phyloP scores from a whole-genome alignment of 2,797 vertebrate species.

The Rhynchotus rufescens region DNA sequence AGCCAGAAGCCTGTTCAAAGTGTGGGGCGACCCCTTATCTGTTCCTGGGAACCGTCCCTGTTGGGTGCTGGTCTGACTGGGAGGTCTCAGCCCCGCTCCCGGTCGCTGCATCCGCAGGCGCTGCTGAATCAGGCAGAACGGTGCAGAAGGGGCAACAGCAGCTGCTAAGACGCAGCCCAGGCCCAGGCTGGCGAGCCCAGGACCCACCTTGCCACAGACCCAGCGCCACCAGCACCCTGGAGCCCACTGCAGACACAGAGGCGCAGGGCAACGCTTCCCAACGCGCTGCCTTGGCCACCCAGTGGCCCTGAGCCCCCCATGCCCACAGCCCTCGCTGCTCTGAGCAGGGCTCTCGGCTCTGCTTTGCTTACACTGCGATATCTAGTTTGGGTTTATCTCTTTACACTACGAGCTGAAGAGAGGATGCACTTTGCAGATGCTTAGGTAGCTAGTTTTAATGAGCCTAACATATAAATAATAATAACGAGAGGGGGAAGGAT shows the following conservation, averaged over 20 bases:
- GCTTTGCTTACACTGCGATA: neutral
- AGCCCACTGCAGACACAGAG: too few relatives aligned
- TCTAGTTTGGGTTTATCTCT: neutral
- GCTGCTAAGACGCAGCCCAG: too few relatives aligned
- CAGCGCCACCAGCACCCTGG: too few relatives aligned
- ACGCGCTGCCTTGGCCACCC: too few relatives aligned
- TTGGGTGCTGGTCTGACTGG: neutral
- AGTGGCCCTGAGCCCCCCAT: neutral
- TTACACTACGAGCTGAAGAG: neutral
- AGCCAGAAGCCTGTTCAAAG: neutral
- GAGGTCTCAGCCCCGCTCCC: neutral
- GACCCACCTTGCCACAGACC: too few relatives aligned
- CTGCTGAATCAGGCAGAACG: neutral
- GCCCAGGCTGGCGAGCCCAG: too few relatives aligned
- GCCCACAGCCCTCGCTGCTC: neutral
- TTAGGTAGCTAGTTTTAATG: constrained; percentile 9
- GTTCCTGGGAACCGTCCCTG: neutral
- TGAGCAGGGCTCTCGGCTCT: neutral
- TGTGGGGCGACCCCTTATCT: neutral
- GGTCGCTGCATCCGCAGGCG: rapidly evolving
- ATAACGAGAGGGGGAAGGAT: neutral
- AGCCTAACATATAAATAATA: constrained; percentile 3
- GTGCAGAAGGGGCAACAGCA: too few relatives aligned
- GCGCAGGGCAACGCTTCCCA: too few relatives aligned
- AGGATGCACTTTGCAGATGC: neutral